Evolutionary conservation across 2,797 vertebrate genomes (phyloP).

Genomic region (Arnoldichthys spilopterus): DNA sequence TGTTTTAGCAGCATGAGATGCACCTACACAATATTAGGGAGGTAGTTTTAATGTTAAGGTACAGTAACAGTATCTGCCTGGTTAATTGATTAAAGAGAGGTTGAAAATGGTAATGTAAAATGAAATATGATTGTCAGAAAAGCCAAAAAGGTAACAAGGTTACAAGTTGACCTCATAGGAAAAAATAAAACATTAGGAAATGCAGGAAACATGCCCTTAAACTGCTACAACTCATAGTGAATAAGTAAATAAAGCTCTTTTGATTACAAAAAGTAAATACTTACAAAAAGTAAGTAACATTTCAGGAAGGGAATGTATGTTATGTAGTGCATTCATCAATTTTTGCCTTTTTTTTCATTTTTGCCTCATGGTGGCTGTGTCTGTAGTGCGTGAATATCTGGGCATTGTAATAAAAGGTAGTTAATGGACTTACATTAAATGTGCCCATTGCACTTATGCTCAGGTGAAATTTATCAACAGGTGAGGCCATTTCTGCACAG

Average conservation of each 20-base stretch:
- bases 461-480: conserved; percentile 43
- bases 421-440: conserved; percentile 30
- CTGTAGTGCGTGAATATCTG: not conserved
- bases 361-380: not conserved
- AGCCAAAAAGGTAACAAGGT: no score
- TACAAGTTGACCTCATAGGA: no score
- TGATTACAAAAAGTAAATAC: conserved; percentile 1
- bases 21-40: no score
- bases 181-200: no score
- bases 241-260: conserved; percentile 10
- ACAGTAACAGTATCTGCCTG: no score
- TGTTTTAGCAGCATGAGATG: no score
- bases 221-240: no score
- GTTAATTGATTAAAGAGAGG: no score
- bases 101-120: no score
- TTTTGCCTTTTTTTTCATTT: not conserved
- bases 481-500: conserved; percentile 39
- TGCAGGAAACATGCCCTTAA: no score
- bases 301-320: not conserved
- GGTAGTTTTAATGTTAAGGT: no score
- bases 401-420: conserved; percentile 34
- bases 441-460: conserved; percentile 37
- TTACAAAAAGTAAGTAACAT: not conserved
- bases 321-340: not conserved
- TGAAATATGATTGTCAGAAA: no score